Conservation (phyloP, 2,888 invertebrate species). For the Epistrophe grossulariae region DNA sequence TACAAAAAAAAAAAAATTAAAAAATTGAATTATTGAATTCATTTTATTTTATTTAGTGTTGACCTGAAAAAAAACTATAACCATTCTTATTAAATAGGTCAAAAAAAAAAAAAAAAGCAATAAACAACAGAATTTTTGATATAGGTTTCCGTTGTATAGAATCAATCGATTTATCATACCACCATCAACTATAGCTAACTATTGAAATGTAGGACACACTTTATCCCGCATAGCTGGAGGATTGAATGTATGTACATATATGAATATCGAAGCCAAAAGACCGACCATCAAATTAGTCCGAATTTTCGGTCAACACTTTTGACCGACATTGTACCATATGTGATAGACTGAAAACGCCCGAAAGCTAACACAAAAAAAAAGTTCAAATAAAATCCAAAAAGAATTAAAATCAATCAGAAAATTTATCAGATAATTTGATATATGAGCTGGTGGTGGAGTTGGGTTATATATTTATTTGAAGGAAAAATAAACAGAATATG, state of each 20-base stretch:
- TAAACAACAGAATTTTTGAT: not conserved
- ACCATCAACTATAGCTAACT: conserved; percentile 16
- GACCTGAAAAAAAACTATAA: not conserved
- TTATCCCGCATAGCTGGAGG: conserved; percentile 34
- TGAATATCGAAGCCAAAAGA: not conserved
- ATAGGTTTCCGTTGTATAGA: not conserved
- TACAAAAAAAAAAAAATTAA: not conserved
- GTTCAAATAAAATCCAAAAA: conserved; percentile 14
- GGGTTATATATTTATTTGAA: conserved; percentile 58
- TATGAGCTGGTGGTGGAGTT: conserved; percentile 41
- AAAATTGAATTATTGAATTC: not conserved
- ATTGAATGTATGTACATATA: no score
- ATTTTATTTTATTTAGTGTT: not conserved
- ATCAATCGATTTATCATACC: conserved; percentile 65
- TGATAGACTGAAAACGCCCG: conserved; percentile 9
- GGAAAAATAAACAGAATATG: not conserved
- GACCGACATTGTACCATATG: conserved; percentile 27
- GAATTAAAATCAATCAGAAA: conserved; percentile 55
- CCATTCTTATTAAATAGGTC: not conserved
- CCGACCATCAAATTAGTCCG: conserved; percentile 43
- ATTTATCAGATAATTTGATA: conserved; percentile 46
- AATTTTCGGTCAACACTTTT: conserved; percentile 45
- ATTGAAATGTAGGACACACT: conserved; percentile 52
- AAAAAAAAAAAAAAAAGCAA: not conserved
- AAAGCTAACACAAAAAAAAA: conserved; percentile 5